These are phyloP conservation scores for Zenarchopterus dispar DNA, from an alignment of 2,797 vertebrate species.

Conservation along the genomic window DNA sequence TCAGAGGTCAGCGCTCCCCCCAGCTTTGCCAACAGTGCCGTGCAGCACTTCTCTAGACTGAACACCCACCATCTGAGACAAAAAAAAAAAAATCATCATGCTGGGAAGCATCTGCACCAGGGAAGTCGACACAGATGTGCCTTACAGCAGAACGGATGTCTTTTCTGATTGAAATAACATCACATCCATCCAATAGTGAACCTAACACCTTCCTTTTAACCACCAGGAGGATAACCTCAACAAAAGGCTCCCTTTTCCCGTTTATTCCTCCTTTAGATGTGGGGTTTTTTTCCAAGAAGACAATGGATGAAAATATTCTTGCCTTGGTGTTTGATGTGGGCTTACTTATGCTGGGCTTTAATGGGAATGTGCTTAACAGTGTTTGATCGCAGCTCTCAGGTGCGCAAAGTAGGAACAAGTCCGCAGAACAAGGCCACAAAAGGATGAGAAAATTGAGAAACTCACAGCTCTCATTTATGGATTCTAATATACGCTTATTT, in stretches of 20 bases:
- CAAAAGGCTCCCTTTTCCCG: slow-evolving; percentile 63
- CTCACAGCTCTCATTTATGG: slow-evolving; percentile 33
- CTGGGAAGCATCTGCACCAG: slow-evolving; percentile 63
- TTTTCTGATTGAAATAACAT: slow-evolving; percentile 58
- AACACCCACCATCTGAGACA: slow-evolving; percentile 30
- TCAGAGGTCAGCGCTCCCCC: slow-evolving; percentile 23
- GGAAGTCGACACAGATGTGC: slow-evolving; percentile 62
- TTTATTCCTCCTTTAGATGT: slow-evolving; percentile 49
- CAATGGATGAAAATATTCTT: slow-evolving; percentile 65
- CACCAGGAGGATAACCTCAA: slow-evolving; percentile 67
- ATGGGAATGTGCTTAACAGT: slow-evolving; percentile 23
- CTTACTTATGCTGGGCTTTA: slow-evolving; percentile 20
- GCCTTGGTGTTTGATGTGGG: slow-evolving; percentile 59
- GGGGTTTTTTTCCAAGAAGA: slow-evolving; percentile 22
- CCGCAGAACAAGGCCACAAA: slow-evolving; percentile 13
- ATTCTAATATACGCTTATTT: slow-evolving; percentile 48
- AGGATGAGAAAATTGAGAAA: slow-evolving; percentile 8
- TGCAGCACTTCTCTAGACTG: slow-evolving; percentile 20
- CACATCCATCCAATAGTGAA: slow-evolving; percentile 38
- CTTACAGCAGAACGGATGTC: slow-evolving; percentile 65
- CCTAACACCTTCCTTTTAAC: slow-evolving; percentile 66
- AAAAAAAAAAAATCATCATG: slow-evolving; percentile 62
- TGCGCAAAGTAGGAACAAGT: slow-evolving; percentile 22
- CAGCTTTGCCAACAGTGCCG: slow-evolving; percentile 62
- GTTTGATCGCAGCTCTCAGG: slow-evolving; percentile 55